Evolutionary conservation across 1,140 invertebrate species (phyloP).

Genomic region (Penaeus chinensis): DNA sequence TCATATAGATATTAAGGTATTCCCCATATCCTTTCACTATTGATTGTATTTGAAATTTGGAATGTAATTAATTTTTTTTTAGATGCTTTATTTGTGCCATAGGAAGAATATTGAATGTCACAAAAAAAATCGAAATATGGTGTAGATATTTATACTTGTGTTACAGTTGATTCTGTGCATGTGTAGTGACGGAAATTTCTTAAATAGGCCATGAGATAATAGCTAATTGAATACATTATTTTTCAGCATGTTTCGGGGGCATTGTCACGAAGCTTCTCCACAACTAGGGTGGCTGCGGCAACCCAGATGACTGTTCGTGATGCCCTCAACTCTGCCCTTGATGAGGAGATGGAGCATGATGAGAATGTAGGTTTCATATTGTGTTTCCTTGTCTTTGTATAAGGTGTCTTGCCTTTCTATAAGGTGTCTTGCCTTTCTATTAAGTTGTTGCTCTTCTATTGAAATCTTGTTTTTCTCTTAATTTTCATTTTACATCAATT

Average conservation of each 20-base stretch:
- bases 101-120: too few relatives aligned
- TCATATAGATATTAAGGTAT: too few relatives aligned
- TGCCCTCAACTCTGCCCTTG: conserved; percentile 95
- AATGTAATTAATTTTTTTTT: too few relatives aligned
- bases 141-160: not conserved
- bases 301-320: conserved; percentile 90
- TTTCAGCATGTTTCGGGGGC: conserved; percentile 35
- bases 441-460: not conserved
- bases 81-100: too few relatives aligned
- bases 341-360: conserved; percentile 97
- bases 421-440: not conserved
- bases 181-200: not conserved
- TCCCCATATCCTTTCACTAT: too few relatives aligned
- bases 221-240: not conserved
- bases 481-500: not conserved
- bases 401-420: not conserved
- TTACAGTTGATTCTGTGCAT: not conserved
- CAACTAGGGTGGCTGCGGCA: conserved; percentile 44
- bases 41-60: too few relatives aligned
- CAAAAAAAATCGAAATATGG: too few relatives aligned
- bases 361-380: conserved; percentile 72
- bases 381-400: not conserved
- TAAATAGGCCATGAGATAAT: too few relatives aligned
- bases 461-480: not conserved
- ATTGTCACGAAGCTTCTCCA: conserved; percentile 44